phyloP scores from a whole-genome alignment of 2,888 invertebrate species.

The Ditylenchus weischeri region DNA sequence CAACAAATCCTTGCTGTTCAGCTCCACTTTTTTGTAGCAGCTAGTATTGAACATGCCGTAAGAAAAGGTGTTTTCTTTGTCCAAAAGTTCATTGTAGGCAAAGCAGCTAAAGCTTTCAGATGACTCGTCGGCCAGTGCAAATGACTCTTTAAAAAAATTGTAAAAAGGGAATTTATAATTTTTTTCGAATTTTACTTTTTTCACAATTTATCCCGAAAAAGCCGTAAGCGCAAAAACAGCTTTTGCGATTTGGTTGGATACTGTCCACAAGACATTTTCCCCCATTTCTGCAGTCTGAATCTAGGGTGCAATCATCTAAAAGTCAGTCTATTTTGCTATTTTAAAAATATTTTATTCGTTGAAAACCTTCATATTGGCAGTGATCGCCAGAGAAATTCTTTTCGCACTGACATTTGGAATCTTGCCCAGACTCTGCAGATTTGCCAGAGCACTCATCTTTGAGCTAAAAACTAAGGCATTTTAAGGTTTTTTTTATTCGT shows the following conservation, averaged over 20 bases:
- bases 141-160: no score
- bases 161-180: no score
- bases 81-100: neutral
- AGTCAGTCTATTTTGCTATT: neutral
- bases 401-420: no score
- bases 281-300: conserved; percentile 49
- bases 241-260: conserved; percentile 34
- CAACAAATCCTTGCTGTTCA: conserved; percentile 41
- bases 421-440: no score
- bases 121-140: neutral
- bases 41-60: conserved; percentile 51
- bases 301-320: conserved; percentile 45
- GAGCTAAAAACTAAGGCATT: no score
- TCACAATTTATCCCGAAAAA: conserved; percentile 52
- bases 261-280: conserved; percentile 47
- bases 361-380: neutral
- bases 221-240: conserved; percentile 52
- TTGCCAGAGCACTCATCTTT: no score
- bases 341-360: no score
- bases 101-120: conserved; percentile 1
- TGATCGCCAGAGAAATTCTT: no score
- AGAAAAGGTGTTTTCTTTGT: neutral
- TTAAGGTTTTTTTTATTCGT: no score
- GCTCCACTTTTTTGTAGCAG: conserved; percentile 44
- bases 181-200: conserved; percentile 39